Conservation (phyloP, 1,140 invertebrate species). For the Brachionus paranguensis region DNA sequence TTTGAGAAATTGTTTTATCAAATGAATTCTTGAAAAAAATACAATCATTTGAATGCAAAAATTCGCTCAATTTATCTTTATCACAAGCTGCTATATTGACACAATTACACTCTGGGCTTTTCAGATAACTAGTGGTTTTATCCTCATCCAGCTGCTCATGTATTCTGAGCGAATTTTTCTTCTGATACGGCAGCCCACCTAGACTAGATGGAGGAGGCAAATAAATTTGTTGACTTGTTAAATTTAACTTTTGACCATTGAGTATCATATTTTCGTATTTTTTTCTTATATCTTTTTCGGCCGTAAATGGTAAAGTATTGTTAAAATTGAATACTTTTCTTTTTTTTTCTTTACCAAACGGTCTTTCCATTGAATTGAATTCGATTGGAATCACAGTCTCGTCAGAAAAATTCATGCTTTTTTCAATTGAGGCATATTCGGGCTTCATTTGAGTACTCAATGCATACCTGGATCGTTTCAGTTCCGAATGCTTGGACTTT, state of each 20-base stretch:
- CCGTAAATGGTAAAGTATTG: not conserved
- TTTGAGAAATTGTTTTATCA: not conserved
- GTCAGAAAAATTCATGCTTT: not conserved
- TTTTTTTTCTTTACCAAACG: not conserved
- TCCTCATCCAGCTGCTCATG: not conserved
- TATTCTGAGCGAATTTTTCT: not conserved
- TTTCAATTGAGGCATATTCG: not conserved
- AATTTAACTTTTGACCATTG: not conserved
- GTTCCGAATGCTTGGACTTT: not conserved
- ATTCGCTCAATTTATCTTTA: slow-evolving; percentile 28
- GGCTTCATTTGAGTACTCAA: not conserved
- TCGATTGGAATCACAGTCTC: not conserved
- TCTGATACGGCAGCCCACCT: not conserved
- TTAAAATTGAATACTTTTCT: not conserved
- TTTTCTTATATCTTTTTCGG: not conserved
- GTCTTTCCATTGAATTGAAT: not conserved
- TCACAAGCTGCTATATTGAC: slow-evolving; percentile 32
- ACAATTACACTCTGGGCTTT: slow-evolving; percentile 7
- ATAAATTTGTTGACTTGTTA: slow-evolving; percentile 7
- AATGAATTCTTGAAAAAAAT: not conserved
- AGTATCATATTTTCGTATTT: not conserved
- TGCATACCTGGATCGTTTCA: not conserved
- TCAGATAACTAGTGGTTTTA: not conserved
- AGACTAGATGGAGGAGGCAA: not conserved
- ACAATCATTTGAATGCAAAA: slow-evolving; percentile 27